phyloP scores from a whole-genome alignment of 1,140 invertebrate genomes.

The Drosophila insularis region DNA sequence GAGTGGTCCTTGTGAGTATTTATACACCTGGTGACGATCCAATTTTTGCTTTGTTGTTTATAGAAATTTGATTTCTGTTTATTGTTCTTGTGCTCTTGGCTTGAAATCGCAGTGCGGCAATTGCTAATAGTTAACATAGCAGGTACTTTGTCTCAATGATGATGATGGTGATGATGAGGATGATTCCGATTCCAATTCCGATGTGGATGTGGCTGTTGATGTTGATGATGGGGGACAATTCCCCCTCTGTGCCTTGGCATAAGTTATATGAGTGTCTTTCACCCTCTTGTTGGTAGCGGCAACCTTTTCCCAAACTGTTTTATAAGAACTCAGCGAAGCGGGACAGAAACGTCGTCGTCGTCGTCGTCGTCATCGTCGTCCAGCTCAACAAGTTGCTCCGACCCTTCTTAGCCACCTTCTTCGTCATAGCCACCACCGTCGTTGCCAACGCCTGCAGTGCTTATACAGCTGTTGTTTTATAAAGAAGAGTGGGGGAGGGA shows the following conservation, averaged over 20 bases:
- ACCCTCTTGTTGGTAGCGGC: no score
- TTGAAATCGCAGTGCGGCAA: conserved; percentile 30
- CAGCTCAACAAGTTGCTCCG: conserved; percentile 69
- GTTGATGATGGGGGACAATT: conserved; percentile 27
- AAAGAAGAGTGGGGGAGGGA: not conserved
- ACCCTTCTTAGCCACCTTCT: conserved; percentile 35
- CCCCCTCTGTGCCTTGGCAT: conserved; percentile 31
- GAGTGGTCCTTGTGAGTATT: conserved; percentile 31
- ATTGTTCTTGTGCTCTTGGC: conserved; percentile 41
- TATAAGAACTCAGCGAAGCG: conserved; percentile 65
- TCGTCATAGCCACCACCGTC: not conserved
- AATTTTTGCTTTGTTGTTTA: conserved; percentile 60
- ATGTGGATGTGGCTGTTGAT: conserved; percentile 16
- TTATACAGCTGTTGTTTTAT: conserved; percentile 71
- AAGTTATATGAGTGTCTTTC: conserved; percentile 50
- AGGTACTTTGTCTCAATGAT: conserved; percentile 51
- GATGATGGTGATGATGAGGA: conserved; percentile 36
- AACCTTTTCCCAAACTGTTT: conserved; percentile 2
- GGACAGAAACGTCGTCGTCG: conserved; percentile 45
- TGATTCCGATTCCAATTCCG: not conserved
- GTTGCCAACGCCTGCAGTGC: conserved; percentile 19
- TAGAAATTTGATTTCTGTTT: conserved; percentile 75
- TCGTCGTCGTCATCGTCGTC: conserved; percentile 22
- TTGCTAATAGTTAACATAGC: conserved; percentile 49
- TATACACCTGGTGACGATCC: conserved; percentile 66